phyloP scores from a whole-genome alignment of 2,888 invertebrate species.

The Teinopalpus imperialis region DNA sequence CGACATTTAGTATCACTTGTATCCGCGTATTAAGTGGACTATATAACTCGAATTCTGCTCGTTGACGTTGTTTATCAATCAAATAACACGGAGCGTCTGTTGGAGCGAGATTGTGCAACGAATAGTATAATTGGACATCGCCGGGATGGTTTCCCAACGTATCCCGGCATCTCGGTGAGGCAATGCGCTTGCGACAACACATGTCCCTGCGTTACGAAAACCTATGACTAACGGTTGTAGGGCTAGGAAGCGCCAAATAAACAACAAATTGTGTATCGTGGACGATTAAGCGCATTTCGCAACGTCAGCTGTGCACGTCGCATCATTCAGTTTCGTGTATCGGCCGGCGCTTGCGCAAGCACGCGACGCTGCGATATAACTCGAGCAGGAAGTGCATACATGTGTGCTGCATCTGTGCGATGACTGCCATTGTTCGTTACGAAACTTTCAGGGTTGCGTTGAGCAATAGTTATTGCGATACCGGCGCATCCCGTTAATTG shows the following conservation, averaged over 20 bases:
- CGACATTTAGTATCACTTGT: slow-evolving; percentile 10
- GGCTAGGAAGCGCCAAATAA: slow-evolving; percentile 53
- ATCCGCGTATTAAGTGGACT: neutral
- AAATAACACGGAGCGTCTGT: slow-evolving; percentile 58
- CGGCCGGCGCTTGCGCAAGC: slow-evolving; percentile 68
- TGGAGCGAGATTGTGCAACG: slow-evolving; percentile 54
- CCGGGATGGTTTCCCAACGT: slow-evolving; percentile 80
- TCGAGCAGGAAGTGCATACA: slow-evolving; percentile 79
- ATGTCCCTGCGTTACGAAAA: slow-evolving; percentile 80
- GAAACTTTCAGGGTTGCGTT: slow-evolving; percentile 80
- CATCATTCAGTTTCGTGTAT: slow-evolving; percentile 56
- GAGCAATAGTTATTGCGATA: slow-evolving; percentile 74
- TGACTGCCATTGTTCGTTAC: slow-evolving; percentile 74
- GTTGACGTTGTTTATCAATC: slow-evolving; percentile 49
- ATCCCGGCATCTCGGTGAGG: slow-evolving; percentile 74
- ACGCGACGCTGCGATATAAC: slow-evolving; percentile 62
- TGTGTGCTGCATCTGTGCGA: slow-evolving; percentile 76
- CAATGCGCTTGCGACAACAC: slow-evolving; percentile 74
- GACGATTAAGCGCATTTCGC: slow-evolving; percentile 59
- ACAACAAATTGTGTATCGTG: slow-evolving; percentile 52
- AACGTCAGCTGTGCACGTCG: slow-evolving; percentile 56
- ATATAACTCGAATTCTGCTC: slow-evolving; percentile 4
- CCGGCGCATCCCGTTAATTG: slow-evolving; percentile 72
- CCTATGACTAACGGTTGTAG: slow-evolving; percentile 61
- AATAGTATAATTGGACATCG: slow-evolving; percentile 70